Evolutionary conservation across 2,888 invertebrate genomes (phyloP).

Genomic region (Atrina japonica): DNA sequence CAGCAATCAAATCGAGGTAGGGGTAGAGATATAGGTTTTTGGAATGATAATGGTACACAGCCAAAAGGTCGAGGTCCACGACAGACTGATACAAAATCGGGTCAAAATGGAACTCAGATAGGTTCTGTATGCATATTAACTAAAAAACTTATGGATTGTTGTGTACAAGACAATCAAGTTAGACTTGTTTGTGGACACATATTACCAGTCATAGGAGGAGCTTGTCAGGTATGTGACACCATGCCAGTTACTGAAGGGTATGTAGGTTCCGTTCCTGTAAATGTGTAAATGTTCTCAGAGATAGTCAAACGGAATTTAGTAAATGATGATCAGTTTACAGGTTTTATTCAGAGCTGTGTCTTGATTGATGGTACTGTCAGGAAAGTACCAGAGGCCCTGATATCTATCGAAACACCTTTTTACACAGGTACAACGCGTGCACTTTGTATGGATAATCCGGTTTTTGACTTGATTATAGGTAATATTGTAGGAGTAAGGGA

Average conservation of each 20-base stretch:
- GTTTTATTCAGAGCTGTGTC: conserved; percentile 31
- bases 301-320: conserved; percentile 43
- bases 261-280: too few relatives aligned
- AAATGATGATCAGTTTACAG: conserved; percentile 29
- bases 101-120: neutral
- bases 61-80: neutral
- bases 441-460: conserved; percentile 42
- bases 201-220: too few relatives aligned
- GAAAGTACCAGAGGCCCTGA: conserved; percentile 28
- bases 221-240: conserved; percentile 1
- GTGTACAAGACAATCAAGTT: conserved; percentile 5
- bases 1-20: too few relatives aligned
- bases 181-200: conserved; percentile 9
- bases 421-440: conserved; percentile 32
- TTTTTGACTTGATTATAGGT: conserved; percentile 43
- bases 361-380: conserved; percentile 40
- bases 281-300: conserved; percentile 35
- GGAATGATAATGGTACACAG: too few relatives aligned
- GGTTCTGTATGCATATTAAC: too few relatives aligned
- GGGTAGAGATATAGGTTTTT: neutral
- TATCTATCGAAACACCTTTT: conserved; percentile 41
- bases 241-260: neutral
- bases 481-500: conserved; percentile 34
- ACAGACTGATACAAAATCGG: neutral
- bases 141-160: conserved; percentile 12